phyloP scores from a whole-genome alignment of 2,113 vertebrate species.

The Pseudopipra pipra region DNA sequence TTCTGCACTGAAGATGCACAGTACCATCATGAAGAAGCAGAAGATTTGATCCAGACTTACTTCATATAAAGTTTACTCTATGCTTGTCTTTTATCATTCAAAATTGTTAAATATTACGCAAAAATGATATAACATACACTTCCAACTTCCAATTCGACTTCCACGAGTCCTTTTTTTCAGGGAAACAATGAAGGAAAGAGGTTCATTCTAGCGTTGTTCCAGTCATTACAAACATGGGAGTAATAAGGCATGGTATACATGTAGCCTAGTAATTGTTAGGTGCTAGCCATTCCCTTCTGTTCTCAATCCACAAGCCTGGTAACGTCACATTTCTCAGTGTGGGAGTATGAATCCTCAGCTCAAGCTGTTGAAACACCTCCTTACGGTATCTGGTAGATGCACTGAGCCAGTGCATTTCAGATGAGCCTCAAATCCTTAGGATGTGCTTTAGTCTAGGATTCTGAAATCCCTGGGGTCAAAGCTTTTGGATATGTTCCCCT shows the following conservation, averaged over 20 bases:
- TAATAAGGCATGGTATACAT: neutral
- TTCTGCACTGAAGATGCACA: neutral
- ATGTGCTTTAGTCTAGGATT: neutral
- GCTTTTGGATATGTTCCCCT: neutral
- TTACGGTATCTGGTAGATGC: neutral
- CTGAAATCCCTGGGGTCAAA: neutral
- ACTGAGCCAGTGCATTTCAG: neutral
- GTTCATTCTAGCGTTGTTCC: neutral
- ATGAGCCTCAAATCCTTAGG: neutral
- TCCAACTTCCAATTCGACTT: neutral
- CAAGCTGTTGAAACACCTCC: slow-evolving; percentile 37
- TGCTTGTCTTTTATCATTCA: neutral
- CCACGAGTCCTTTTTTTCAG: neutral
- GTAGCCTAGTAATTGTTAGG: neutral
- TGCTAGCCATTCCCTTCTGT: slow-evolving; percentile 54
- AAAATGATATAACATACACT: neutral
- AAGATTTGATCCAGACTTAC: neutral
- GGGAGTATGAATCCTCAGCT: slow-evolving; percentile 37
- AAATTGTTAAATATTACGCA: neutral
- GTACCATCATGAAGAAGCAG: neutral
- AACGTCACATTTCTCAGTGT: slow-evolving; percentile 18
- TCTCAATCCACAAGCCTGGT: slow-evolving; percentile 18
- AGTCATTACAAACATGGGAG: neutral
- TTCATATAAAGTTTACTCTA: neutral
- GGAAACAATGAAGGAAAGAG: neutral